Percentiles rank a stretch among this genome's conserved stretches.
Evolutionary conservation across 1,140 invertebrate genomes (phyloP).

Genomic region (Drosophila kohkoa): DNA sequence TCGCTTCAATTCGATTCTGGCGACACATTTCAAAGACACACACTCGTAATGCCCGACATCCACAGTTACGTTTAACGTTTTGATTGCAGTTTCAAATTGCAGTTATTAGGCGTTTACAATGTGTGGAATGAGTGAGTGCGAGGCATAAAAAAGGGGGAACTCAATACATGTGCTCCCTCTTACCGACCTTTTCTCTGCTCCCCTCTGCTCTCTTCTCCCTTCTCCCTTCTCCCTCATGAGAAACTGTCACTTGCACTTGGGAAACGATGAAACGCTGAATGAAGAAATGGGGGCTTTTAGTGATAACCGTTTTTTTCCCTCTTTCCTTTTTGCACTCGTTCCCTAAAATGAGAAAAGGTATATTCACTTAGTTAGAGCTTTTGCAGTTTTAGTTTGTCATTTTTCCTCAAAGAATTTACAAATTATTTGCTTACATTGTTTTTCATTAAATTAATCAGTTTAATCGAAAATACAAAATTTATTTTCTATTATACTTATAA

Average conservation of each 20-base stretch:
- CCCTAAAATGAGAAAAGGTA: not conserved
- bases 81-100: conserved; percentile 72
- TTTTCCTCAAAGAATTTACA: too few species aligned
- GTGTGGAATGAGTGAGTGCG: conserved; percentile 12
- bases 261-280: conserved; percentile 15
- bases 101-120: conserved; percentile 58
- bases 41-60: conserved; percentile 29
- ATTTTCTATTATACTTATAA: too few species aligned
- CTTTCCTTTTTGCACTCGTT: conserved; percentile 3
- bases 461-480: too few species aligned
- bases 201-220: not conserved
- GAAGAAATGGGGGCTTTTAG: conserved; percentile 59
- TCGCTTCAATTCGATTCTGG: conserved; percentile 9
- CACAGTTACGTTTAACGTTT: conserved; percentile 55
- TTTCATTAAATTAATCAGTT: too few species aligned
- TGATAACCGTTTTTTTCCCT: conserved; percentile 25
- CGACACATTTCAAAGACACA: conserved; percentile 55
- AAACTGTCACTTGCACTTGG: conserved; percentile 59
- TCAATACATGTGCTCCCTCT: not conserved
- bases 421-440: too few species aligned
- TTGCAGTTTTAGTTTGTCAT: not conserved
- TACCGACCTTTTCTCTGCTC: not conserved
- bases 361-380: not conserved
- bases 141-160: conserved; percentile 16
- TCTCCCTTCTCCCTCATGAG: not conserved